A percentile compares a stretch with the other conserved stretches of the same genome.
These are phyloP conservation scores for Polydesmus complanatus DNA, from an alignment of 2,888 invertebrate species.

Conservation along the genomic window DNA sequence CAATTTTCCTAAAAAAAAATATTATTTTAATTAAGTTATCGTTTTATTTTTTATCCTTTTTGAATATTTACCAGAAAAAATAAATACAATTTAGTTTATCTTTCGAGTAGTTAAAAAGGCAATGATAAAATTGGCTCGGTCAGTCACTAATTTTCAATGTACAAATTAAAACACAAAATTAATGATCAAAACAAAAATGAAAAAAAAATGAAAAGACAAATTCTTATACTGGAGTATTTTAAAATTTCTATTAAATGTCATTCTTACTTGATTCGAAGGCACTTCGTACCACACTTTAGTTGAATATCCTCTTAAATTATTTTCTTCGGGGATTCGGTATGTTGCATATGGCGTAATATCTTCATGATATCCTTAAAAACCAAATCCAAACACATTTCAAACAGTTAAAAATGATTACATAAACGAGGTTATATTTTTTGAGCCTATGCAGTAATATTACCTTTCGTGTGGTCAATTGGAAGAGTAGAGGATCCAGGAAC, in stretches of 20 bases:
- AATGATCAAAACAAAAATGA: too few relatives aligned
- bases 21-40: too few relatives aligned
- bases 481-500: background rate
- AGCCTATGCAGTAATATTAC: too few relatives aligned
- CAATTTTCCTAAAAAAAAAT: too few relatives aligned
- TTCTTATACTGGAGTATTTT: too few relatives aligned
- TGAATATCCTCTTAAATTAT: background rate
- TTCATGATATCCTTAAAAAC: slow-evolving; percentile 11
- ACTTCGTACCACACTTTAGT: background rate
- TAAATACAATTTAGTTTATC: background rate
- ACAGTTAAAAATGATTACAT: background rate
- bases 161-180: too few relatives aligned
- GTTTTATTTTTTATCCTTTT: too few relatives aligned
- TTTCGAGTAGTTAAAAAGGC: background rate
- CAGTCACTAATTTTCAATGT: background rate
- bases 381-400: background rate
- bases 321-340: slow-evolving; percentile 14
- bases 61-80: background rate
- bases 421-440: too few relatives aligned
- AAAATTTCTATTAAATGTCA: too few relatives aligned
- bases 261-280: background rate
- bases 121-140: background rate
- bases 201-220: too few relatives aligned
- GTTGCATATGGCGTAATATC: slow-evolving; percentile 18
- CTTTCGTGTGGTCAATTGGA: background rate